These are phyloP conservation scores for Tenthredo notha DNA, from an alignment of 2,888 invertebrate genomes.

Conservation along the genomic window DNA sequence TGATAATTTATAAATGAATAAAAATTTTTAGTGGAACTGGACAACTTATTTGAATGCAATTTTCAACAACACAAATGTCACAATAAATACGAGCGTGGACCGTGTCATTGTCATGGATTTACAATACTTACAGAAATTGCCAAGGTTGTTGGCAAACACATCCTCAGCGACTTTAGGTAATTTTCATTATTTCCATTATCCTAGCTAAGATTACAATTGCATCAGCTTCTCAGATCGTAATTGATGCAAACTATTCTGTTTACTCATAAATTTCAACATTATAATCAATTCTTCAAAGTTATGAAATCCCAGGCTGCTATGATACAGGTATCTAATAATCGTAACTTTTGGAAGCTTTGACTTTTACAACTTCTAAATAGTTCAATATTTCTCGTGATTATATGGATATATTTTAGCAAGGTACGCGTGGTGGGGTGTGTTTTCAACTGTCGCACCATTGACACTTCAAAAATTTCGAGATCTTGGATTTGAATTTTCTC, in stretches of 20 bases:
- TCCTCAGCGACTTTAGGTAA: constrained; percentile 81
- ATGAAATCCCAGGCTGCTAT: background rate
- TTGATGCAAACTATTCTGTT: constrained; percentile 26
- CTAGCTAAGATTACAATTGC: background rate
- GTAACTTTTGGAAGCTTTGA: background rate
- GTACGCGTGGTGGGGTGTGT: constrained; percentile 87
- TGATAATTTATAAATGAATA: background rate
- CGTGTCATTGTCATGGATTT: constrained; percentile 85
- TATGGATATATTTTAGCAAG: constrained; percentile 79
- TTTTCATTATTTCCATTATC: constrained; percentile 1
- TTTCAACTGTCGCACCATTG: constrained; percentile 84
- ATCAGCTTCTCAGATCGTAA: background rate
- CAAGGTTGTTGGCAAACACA: constrained; percentile 80
- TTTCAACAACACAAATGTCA: constrained; percentile 82
- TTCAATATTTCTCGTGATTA: constrained; percentile 52
- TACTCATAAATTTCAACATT: background rate
- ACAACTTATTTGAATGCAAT: constrained; percentile 81
- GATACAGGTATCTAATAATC: background rate
- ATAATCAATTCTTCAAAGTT: background rate
- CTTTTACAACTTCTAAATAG: constrained; percentile 55
- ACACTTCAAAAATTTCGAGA: constrained; percentile 81
- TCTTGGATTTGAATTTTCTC: constrained; percentile 84
- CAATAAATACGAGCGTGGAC: constrained; percentile 79
- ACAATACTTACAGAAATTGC: constrained; percentile 83
- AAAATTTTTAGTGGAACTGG: constrained; percentile 83